Evolutionary conservation across 1,140 invertebrate genomes (phyloP).

Genomic region (Saccostrea cuccullata): DNA sequence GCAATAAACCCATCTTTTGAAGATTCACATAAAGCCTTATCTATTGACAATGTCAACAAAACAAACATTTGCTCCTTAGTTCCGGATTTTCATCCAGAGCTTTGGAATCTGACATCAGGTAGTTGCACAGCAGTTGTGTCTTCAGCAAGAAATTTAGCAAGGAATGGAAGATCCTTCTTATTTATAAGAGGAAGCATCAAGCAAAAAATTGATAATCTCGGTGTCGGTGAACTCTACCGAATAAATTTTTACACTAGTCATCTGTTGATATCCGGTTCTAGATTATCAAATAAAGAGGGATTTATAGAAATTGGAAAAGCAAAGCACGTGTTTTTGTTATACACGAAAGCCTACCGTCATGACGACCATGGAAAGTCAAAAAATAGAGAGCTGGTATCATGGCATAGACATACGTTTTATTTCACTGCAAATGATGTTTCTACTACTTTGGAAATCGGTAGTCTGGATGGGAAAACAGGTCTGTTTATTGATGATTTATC

Average conservation of each 20-base stretch:
- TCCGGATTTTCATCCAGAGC: constrained; percentile 46
- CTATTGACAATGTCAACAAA: constrained; percentile 36
- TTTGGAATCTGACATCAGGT: constrained; percentile 35
- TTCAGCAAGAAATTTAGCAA: constrained; percentile 38
- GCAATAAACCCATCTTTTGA: constrained; percentile 66
- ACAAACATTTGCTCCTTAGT: constrained; percentile 40
- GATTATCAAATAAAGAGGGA: constrained; percentile 55
- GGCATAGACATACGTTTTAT: constrained; percentile 62
- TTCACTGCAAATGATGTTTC: constrained; percentile 43
- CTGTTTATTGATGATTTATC: constrained; percentile 52
- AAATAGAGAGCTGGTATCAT: constrained; percentile 48
- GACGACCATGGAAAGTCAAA: constrained; percentile 43
- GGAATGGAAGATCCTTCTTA: constrained; percentile 49
- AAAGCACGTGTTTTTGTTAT: constrained; percentile 58
- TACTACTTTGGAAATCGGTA: constrained; percentile 34
- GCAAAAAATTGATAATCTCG: too few species aligned
- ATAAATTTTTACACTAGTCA: constrained; percentile 56
- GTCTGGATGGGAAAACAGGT: constrained; percentile 44
- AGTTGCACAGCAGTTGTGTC: constrained; percentile 49
- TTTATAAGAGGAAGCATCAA: constrained; percentile 47
- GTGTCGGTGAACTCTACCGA: neutral
- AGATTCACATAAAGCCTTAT: constrained; percentile 17
- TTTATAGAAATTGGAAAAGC: constrained; percentile 48
- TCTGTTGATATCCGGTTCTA: constrained; percentile 40
- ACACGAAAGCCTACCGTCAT: constrained; percentile 53